These are phyloP conservation scores for Atherinomorus stipes DNA, from an alignment of 2,113 vertebrate species.

Conservation along the genomic window DNA sequence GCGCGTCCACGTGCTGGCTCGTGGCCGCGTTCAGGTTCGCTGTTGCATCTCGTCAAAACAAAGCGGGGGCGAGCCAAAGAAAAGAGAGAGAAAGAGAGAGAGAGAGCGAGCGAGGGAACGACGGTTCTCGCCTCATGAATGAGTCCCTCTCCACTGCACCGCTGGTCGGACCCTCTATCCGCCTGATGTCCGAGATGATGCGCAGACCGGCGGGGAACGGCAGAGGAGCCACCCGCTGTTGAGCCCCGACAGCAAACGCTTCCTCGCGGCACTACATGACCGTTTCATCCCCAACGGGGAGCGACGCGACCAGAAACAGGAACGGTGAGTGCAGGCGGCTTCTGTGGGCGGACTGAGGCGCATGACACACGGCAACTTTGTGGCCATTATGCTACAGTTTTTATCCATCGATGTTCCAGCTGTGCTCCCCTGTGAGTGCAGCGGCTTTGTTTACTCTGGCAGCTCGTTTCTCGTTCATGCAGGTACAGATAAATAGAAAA, in stretches of 20 bases:
- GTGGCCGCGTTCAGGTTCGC: constrained; percentile 49
- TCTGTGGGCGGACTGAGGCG: constrained; percentile 58
- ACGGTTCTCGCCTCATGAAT: constrained; percentile 72
- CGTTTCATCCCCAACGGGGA: constrained; percentile 54
- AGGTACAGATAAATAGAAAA: constrained; percentile 50
- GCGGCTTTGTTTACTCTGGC: constrained; percentile 24
- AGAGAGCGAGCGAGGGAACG: constrained; percentile 11
- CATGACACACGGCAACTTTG: constrained; percentile 71
- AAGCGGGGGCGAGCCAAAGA: constrained; percentile 72
- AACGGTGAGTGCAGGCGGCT: constrained; percentile 59
- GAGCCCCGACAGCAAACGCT: constrained; percentile 39
- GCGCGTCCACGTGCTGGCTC: constrained; percentile 49
- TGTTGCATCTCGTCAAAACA: constrained; percentile 80
- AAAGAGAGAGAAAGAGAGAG: neutral
- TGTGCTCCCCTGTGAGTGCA: neutral
- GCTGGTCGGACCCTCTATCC: constrained; percentile 50
- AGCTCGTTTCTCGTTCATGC: constrained; percentile 20
- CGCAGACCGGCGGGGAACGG: constrained; percentile 38
- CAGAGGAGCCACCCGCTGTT: constrained; percentile 38
- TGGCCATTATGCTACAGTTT: constrained; percentile 42
- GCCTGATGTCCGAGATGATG: constrained; percentile 42
- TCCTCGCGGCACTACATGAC: constrained; percentile 34
- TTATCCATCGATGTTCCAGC: neutral
- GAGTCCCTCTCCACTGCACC: constrained; percentile 55
- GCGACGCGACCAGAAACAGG: constrained; percentile 49